Conservation (phyloP, 37 sponge, comb jelly and placozoan genomes). For the Cliona cf. orientalis region DNA sequence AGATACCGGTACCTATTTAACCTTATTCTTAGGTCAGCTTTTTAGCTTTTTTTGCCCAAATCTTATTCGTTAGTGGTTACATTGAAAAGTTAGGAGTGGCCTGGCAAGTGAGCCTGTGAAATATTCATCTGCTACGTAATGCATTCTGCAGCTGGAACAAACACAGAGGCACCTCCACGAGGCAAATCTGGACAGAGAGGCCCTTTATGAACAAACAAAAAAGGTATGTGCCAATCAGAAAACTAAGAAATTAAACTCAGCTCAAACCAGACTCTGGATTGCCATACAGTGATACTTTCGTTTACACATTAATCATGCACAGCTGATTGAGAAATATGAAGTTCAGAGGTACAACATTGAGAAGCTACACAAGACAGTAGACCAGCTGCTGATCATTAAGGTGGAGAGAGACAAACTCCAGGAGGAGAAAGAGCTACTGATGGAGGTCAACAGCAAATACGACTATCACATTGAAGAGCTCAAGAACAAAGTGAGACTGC, state of each 20-base stretch:
- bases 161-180: constrained; percentile 40
- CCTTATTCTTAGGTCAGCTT: background rate
- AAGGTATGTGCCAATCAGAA: constrained; percentile 5
- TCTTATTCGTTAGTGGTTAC: no score
- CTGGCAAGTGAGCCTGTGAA: no score
- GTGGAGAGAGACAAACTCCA: constrained; percentile 39
- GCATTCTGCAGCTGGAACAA: constrained; percentile 50
- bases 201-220: constrained; percentile 36
- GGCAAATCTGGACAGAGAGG: constrained; percentile 43
- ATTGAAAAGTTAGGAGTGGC: no score
- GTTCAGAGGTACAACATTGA: constrained; percentile 4
- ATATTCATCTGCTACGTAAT: no score
- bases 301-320: background rate
- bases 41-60: background rate
- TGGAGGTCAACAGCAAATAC: constrained; percentile 49
- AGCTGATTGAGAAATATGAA: constrained; percentile 22
- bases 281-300: no score
- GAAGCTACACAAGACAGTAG: constrained; percentile 9
- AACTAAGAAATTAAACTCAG: no score
- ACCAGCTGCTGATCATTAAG: constrained; percentile 32
- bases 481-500: constrained; percentile 19
- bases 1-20: background rate
- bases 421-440: constrained; percentile 45
- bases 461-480: constrained; percentile 36
- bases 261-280: no score